Base-by-base conservation (phyloP, 1,140 invertebrate genomes). In the Manduca sexta region DNA sequence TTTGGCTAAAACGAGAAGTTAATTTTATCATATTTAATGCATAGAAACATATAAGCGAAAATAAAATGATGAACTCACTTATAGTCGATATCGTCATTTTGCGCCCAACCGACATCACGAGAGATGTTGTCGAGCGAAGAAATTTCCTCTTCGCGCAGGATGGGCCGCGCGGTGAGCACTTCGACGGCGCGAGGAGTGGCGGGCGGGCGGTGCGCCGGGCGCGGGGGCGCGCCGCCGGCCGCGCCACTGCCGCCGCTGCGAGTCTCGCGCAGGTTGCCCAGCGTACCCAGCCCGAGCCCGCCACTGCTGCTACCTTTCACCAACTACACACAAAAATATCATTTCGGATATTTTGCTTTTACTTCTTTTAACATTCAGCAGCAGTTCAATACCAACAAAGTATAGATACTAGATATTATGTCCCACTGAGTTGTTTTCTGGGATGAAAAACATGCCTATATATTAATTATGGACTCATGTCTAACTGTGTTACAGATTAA, bases 11-110 rank as follows among this genome's bases (percentile, higher is more conserved):
- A 87, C 61, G 13, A 52, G 63, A 61, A 51, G 65, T 45, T 41
- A 42, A 8, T 35, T 33, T 41, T 8, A 18, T 45, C 8, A 0
- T 26, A 5, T 26, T 26, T 3, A 26, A 26, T 3, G 8, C 21
- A 3, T 8, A 26, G 8, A 26, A 26, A 1, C 4, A 26, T 26
- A 26, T 26, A 26, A 5, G 0, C 4, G 4, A 26, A 26, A 26
- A 8, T 8, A 26, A 26, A 2, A 26, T 8, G 8, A 26, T 26
- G 7, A 26, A 86, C 87, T 86, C 68, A 92, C 91, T 96, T 96
- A 78, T 97, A 98, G 86, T 98, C 96, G 73, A 98, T 95, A 74
- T 97, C 95, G 79, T 96, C 95, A 55, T 96, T 92, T 53, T 92
- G 91, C 16, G 94, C 93, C 97, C 97, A 98, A 44, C 95, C 95